phyloP scores from a whole-genome alignment of 2,113 vertebrate genomes.

The Plectropomus leopardus region DNA sequence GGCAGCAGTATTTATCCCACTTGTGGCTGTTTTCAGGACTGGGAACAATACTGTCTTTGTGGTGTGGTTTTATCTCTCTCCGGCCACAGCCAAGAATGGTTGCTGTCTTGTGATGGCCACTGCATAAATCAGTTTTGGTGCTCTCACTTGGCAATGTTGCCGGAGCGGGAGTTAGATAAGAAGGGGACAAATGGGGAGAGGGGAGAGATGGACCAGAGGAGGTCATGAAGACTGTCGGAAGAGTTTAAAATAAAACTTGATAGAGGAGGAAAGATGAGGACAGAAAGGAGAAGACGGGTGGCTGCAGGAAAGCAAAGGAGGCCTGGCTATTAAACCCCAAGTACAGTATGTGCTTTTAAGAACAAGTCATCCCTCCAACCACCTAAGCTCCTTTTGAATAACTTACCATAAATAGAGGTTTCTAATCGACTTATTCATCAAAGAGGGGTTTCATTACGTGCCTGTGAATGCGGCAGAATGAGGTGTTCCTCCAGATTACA shows the following conservation, averaged over 20 bases:
- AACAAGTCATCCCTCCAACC: conserved; percentile 68
- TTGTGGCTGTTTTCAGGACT: conserved; percentile 72
- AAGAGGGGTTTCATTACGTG: conserved; percentile 61
- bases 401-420: conserved; percentile 82
- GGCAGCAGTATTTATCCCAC: conserved; percentile 73
- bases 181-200: conserved; percentile 32
- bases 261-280: conserved; percentile 33
- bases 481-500: conserved; percentile 78
- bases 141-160: conserved; percentile 61
- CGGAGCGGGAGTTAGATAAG: conserved; percentile 52
- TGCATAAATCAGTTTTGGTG: conserved; percentile 79
- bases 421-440: conserved; percentile 77
- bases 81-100: conserved; percentile 74
- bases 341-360: conserved; percentile 78
- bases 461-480: conserved; percentile 71
- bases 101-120: conserved; percentile 77
- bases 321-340: conserved; percentile 58
- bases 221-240: conserved; percentile 45
- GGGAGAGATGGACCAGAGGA: conserved; percentile 36
- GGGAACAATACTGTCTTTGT: conserved; percentile 77
- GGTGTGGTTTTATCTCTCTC: conserved; percentile 77
- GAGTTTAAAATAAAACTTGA: conserved; percentile 36
- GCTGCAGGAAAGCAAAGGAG: conserved; percentile 47
- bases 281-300: conserved; percentile 25
- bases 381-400: conserved; percentile 75